These are phyloP conservation scores for Sitobion miscanthi DNA, from an alignment of 1,140 invertebrate genomes.

Conservation along the genomic window DNA sequence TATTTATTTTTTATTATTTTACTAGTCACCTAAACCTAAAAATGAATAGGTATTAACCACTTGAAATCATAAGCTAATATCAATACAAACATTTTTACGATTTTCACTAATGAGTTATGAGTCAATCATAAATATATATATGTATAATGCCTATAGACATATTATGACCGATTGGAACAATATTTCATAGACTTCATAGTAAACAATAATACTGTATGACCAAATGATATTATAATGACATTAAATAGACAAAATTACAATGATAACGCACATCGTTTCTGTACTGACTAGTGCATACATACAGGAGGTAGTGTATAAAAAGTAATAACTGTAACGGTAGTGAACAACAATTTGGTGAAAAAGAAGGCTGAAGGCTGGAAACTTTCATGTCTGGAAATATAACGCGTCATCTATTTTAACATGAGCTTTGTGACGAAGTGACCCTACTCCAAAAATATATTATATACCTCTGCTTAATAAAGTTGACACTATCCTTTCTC, in stretches of 20 bases:
- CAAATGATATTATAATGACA: background rate
- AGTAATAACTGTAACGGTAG: background rate
- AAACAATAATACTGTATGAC: background rate
- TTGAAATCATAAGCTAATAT: background rate
- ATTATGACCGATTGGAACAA: background rate
- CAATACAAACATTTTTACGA: background rate
- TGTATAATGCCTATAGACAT: background rate
- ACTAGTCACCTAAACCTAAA: background rate
- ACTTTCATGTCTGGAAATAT: background rate
- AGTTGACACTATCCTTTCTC: background rate
- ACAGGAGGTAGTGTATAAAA: background rate
- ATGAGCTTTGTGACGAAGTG: background rate
- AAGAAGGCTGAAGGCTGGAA: background rate
- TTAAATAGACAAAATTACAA: background rate
- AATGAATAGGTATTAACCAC: background rate
- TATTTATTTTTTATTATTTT: background rate
- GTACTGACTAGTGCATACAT: background rate
- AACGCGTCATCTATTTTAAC: background rate
- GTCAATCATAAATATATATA: background rate
- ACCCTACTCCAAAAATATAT: conserved; percentile 11
- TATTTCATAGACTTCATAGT: background rate
- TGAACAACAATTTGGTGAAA: background rate
- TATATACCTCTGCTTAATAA: conserved; percentile 1
- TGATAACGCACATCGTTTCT: background rate
- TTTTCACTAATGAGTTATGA: background rate